These are phyloP conservation scores for Nemurella pictetii DNA, from an alignment of 2,888 invertebrate genomes.

Conservation along the genomic window DNA sequence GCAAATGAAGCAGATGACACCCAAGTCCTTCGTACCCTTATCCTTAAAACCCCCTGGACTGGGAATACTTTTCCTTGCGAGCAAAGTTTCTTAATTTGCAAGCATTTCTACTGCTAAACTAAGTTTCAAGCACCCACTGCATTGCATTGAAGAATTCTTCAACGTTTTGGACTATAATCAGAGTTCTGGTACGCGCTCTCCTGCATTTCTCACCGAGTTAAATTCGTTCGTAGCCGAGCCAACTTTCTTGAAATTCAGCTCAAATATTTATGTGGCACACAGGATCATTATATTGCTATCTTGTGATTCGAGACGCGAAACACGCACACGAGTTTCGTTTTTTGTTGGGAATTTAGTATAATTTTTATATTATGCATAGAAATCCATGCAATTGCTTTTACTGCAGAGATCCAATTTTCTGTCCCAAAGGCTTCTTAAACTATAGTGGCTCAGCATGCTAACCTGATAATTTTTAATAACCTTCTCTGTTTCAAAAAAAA, in stretches of 20 bases:
- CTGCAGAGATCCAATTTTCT: too few species aligned
- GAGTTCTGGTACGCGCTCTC: too few species aligned
- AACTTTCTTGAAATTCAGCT: neutral
- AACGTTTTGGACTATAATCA: neutral
- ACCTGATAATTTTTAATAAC: too few species aligned
- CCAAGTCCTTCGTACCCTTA: neutral
- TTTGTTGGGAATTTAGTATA: too few species aligned
- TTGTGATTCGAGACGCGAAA: neutral
- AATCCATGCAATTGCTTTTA: too few species aligned
- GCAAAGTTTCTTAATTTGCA: neutral
- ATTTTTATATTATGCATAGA: too few species aligned
- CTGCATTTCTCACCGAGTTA: too few species aligned
- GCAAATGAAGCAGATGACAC: too few species aligned
- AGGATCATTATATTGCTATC: neutral
- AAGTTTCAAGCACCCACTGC: neutral
- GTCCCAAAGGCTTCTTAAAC: too few species aligned
- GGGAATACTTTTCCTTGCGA: neutral
- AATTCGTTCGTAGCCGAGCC: too few species aligned
- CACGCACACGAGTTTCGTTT: neutral
- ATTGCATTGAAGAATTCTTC: neutral
- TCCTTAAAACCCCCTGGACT: neutral
- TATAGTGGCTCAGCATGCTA: too few species aligned
- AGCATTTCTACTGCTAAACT: neutral
- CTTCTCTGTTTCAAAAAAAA: too few species aligned
- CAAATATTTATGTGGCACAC: neutral